Percentiles rank a stretch among this genome's conserved stretches.
Evolutionary conservation across 2,888 invertebrate species (phyloP).

Genomic region (Plebejus argus): DNA sequence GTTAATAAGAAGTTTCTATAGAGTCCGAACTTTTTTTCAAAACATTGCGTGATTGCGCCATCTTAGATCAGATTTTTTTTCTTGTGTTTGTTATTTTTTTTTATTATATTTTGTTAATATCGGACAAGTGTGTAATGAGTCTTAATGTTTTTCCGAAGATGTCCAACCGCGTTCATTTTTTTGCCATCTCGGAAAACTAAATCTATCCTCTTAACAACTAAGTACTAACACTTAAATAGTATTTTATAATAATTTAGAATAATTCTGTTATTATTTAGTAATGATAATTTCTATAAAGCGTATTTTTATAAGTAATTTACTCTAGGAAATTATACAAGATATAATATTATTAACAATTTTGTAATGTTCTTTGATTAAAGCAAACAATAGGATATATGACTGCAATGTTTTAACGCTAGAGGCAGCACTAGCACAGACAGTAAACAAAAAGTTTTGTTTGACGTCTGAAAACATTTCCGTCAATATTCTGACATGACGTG

Average conservation of each 20-base stretch:
- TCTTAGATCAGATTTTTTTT: not conserved
- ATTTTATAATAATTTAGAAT: slow-evolving; percentile 73
- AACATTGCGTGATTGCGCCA: not conserved
- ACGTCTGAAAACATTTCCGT: too few species aligned
- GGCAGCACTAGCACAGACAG: too few species aligned
- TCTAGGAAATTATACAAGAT: not conserved
- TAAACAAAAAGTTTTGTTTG: too few species aligned
- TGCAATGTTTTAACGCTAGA: too few species aligned
- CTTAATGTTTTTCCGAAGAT: not conserved
- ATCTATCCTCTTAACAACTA: slow-evolving; percentile 34
- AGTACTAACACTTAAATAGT: slow-evolving; percentile 44
- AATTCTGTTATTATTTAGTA: slow-evolving; percentile 57
- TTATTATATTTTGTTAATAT: not conserved
- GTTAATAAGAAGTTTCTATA: too few species aligned
- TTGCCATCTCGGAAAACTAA: not conserved
- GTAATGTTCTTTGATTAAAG: too few species aligned
- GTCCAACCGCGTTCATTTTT: not conserved
- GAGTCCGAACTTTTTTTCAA: too few species aligned
- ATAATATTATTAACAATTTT: not conserved
- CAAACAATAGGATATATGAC: too few species aligned
- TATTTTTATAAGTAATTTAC: slow-evolving; percentile 48
- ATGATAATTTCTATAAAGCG: slow-evolving; percentile 69
- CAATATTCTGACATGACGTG: too few species aligned
- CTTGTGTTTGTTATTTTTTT: not conserved
- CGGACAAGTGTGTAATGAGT: not conserved